A percentile compares a stretch with the other conserved stretches of the same genome.
Evolutionary conservation across 2,888 invertebrate species (phyloP).

Genomic region (Reticulitermes lucifugus): DNA sequence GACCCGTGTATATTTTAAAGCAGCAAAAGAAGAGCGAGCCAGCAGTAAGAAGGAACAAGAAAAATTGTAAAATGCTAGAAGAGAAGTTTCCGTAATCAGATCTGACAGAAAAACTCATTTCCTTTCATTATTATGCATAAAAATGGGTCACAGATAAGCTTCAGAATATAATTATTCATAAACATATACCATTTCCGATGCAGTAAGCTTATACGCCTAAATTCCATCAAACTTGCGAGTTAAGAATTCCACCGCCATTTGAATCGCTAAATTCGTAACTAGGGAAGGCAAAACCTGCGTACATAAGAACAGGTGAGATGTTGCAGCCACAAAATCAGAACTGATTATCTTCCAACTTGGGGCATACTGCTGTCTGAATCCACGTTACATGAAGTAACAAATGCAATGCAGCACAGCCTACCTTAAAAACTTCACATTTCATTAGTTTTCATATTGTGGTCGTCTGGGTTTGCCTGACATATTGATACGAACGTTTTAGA

Average conservation of each 20-base stretch:
- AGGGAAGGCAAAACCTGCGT: background rate
- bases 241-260: background rate
- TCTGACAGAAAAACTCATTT: conserved; percentile 45
- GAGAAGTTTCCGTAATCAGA: conserved; percentile 42
- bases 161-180: conserved; percentile 27
- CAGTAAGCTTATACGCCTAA: background rate
- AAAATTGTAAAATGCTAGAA: conserved; percentile 34
- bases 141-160: conserved; percentile 15
- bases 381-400: too few relatives aligned
- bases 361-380: too few relatives aligned
- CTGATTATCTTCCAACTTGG: too few relatives aligned
- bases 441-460: too few relatives aligned
- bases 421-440: too few relatives aligned
- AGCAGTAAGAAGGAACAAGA: conserved; percentile 30
- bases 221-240: background rate
- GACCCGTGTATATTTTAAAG: conserved; percentile 44
- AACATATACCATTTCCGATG: conserved; percentile 27
- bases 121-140: conserved; percentile 35
- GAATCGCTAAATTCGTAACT: background rate
- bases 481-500: too few relatives aligned
- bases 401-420: too few relatives aligned
- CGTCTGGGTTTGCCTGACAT: too few relatives aligned
- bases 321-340: too few relatives aligned
- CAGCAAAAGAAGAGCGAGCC: conserved; percentile 16
- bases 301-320: too few relatives aligned